Conservation (phyloP, 1,140 invertebrate genomes). For the Zaprionus ghesquierei region DNA sequence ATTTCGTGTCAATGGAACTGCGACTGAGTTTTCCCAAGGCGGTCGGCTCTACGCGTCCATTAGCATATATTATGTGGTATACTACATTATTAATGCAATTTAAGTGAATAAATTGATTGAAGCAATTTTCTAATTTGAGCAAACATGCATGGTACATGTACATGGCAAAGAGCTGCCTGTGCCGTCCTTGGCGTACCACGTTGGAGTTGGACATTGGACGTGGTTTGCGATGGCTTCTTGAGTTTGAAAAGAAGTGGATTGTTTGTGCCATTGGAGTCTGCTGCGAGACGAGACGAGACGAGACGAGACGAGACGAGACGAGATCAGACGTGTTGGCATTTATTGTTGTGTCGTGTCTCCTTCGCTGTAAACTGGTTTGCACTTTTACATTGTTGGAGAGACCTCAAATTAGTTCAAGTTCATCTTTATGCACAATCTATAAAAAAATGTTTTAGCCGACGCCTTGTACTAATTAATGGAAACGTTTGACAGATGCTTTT, state of each 20-base stretch:
- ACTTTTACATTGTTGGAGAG: slow-evolving; percentile 63
- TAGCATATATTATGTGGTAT: slow-evolving; percentile 4
- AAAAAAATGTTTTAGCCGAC: slow-evolving; percentile 35
- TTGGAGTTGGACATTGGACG: slow-evolving; percentile 18
- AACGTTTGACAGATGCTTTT: slow-evolving; percentile 46
- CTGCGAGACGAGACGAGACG: neutral
- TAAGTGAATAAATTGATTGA: slow-evolving; percentile 44
- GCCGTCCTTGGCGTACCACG: slow-evolving; percentile 58
- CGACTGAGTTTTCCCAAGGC: slow-evolving; percentile 30
- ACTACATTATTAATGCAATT: slow-evolving; percentile 48
- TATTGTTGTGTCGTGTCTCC: slow-evolving; percentile 16
- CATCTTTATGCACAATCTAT: slow-evolving; percentile 70
- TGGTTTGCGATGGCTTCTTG: slow-evolving; percentile 45
- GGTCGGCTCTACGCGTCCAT: slow-evolving; percentile 5
- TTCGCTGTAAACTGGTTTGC: slow-evolving; percentile 72
- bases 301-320: neutral
- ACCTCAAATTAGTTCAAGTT: slow-evolving; percentile 72
- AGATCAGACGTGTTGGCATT: too few species aligned
- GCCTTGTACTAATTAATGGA: slow-evolving; percentile 65
- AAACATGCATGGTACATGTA: neutral
- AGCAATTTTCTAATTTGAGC: slow-evolving; percentile 51
- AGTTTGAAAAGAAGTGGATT: slow-evolving; percentile 56
- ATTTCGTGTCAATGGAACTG: slow-evolving; percentile 8
- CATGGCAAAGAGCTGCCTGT: slow-evolving; percentile 5
- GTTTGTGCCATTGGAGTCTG: slow-evolving; percentile 53